Evolutionary conservation across 2,113 vertebrate species (phyloP).

Genomic region (Morone chrysops): DNA sequence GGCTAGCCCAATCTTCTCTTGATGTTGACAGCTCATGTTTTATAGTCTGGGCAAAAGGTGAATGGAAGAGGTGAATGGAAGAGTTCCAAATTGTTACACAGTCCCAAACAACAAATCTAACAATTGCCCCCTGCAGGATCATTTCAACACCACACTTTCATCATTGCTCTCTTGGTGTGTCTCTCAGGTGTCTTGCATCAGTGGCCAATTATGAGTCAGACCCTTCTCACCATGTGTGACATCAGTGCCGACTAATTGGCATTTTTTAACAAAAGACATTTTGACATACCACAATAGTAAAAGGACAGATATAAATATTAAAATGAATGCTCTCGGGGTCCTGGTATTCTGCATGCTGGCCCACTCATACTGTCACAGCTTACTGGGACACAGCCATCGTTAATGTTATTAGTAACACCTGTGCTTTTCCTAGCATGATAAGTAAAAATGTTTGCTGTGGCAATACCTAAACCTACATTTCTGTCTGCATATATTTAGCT

Average conservation of each 20-base stretch:
- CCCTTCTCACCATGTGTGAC: no score
- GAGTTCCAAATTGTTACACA: not conserved
- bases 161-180: no score
- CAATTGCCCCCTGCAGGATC: not conserved
- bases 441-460: not conserved
- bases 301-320: not conserved
- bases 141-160: not conserved
- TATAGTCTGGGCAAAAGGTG: not conserved
- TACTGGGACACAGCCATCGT: not conserved
- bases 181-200: no score
- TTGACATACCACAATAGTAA: not conserved
- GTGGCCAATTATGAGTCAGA: no score
- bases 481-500: not conserved
- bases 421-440: not conserved
- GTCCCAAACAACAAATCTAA: slow-evolving; percentile 30
- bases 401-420: not conserved
- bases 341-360: no score
- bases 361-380: not conserved
- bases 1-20: not conserved
- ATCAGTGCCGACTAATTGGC: not conserved
- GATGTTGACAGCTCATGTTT: slow-evolving; percentile 2
- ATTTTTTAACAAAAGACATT: not conserved
- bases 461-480: not conserved
- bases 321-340: not conserved
- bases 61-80: not conserved